A percentile compares a stretch with the other conserved stretches of the same genome.
phyloP scores from a whole-genome alignment of 1,140 invertebrate species.

The Chrysomallon squamiferum region DNA sequence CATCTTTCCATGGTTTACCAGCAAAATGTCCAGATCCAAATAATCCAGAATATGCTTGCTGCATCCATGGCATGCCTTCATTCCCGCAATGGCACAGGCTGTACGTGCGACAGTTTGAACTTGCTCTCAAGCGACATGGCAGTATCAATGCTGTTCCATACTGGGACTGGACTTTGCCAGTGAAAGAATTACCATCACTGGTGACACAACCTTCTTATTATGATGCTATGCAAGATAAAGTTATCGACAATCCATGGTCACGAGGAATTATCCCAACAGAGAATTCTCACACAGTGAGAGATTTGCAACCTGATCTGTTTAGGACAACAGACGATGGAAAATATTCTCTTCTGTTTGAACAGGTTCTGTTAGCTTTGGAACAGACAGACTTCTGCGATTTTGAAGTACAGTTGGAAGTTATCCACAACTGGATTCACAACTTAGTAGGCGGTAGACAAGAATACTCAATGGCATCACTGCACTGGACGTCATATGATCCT shows the following conservation, averaged over 20 bases:
- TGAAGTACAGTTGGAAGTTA: slow-evolving; percentile 28
- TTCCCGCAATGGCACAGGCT: slow-evolving; percentile 35
- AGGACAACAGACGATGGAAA: slow-evolving; percentile 8
- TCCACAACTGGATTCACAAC: slow-evolving; percentile 32
- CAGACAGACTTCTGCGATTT: slow-evolving; percentile 23
- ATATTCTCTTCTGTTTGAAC: slow-evolving; percentile 21
- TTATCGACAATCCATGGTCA: too few species aligned
- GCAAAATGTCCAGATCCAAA: slow-evolving; percentile 15
- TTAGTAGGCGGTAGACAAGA: slow-evolving; percentile 19
- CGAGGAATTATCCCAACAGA: too few species aligned
- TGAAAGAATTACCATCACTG: slow-evolving; percentile 18
- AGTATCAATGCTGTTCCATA: slow-evolving; percentile 24
- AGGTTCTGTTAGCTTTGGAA: slow-evolving; percentile 16
- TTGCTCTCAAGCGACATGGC: slow-evolving; percentile 11
- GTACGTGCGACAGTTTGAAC: slow-evolving; percentile 30
- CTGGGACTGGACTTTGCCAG: slow-evolving; percentile 31
- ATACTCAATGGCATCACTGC: slow-evolving; percentile 23
- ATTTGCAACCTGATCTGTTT: slow-evolving; percentile 13
- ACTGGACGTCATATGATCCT: slow-evolving; percentile 27
- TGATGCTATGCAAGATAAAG: too few species aligned
- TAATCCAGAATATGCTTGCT: slow-evolving; percentile 18
- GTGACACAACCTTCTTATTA: slow-evolving; percentile 5
- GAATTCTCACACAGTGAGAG: not conserved
- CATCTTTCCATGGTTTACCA: slow-evolving; percentile 30
- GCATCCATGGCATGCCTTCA: slow-evolving; percentile 27